phyloP scores from a whole-genome alignment of 2,888 invertebrate genomes.

The Dyspetes luteomarginatus region DNA sequence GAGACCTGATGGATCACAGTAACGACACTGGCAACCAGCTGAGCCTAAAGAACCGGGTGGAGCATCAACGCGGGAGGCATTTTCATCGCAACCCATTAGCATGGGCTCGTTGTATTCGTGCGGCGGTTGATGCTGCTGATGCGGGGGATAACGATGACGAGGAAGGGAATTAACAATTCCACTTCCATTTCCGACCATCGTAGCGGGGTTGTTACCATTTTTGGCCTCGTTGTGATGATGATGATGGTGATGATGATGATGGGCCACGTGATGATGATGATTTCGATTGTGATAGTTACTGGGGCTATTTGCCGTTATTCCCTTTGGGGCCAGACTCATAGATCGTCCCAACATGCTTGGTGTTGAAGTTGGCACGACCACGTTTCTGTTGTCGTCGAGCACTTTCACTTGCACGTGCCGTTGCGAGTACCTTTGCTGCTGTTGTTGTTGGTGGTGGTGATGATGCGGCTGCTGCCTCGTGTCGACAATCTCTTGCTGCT shows the following conservation, averaged over 20 bases:
- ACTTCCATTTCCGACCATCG: slow-evolving; percentile 48
- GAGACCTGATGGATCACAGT: slow-evolving; percentile 90
- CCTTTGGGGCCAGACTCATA: slow-evolving; percentile 59
- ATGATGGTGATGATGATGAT: slow-evolving; percentile 64
- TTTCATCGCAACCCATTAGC: slow-evolving; percentile 72
- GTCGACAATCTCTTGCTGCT: slow-evolving; percentile 85
- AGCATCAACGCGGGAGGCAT: slow-evolving; percentile 70
- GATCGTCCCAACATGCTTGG: slow-evolving; percentile 66
- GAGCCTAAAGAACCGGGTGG: slow-evolving; percentile 73
- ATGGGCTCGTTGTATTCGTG: slow-evolving; percentile 57
- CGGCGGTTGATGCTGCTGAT: slow-evolving; percentile 49
- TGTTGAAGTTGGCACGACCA: slow-evolving; percentile 71
- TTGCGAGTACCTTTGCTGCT: slow-evolving; percentile 74
- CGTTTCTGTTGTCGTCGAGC: slow-evolving; percentile 83
- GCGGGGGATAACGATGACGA: slow-evolving; percentile 60
- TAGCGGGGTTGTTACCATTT: slow-evolving; percentile 57
- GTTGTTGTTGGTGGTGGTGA: slow-evolving; percentile 71
- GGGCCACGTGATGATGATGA: slow-evolving; percentile 64
- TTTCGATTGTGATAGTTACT: slow-evolving; percentile 64
- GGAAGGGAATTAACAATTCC: slow-evolving; percentile 44
- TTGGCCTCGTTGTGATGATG: slow-evolving; percentile 63
- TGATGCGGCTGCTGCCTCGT: slow-evolving; percentile 83
- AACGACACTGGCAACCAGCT: slow-evolving; percentile 89
- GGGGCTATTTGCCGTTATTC: slow-evolving; percentile 47
- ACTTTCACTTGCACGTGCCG: slow-evolving; percentile 84